Percentiles rank a stretch among this genome's conserved stretches.
phyloP scores from a whole-genome alignment of 2,113 vertebrate genomes.

The Nanger granti region DNA sequence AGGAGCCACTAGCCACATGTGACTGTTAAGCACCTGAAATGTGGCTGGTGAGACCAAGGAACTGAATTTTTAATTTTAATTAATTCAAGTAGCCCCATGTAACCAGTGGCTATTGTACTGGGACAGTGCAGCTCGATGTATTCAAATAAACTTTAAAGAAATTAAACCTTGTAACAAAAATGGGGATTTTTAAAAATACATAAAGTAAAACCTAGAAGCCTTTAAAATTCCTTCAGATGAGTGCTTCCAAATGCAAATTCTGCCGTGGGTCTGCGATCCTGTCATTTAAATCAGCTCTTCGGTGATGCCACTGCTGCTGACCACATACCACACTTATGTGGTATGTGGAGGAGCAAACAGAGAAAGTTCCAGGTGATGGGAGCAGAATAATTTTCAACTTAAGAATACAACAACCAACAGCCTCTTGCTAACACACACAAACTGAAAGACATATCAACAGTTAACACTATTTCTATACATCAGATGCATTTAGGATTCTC shows the following conservation, averaged over 20 bases:
- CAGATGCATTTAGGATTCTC: background rate
- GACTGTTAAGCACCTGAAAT: background rate
- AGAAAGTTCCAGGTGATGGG: background rate
- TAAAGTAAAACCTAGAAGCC: background rate
- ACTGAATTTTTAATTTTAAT: background rate
- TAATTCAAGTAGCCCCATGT: background rate
- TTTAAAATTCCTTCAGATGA: background rate
- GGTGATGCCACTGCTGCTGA: background rate
- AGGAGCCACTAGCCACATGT: background rate
- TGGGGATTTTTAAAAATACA: background rate
- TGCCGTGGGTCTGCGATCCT: background rate
- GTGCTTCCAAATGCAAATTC: background rate
- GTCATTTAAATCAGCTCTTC: background rate
- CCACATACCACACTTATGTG: rapidly evolving
- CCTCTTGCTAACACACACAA: background rate
- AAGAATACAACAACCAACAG: background rate
- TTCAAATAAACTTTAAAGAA: background rate
- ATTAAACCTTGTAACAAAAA: background rate
- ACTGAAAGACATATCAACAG: background rate
- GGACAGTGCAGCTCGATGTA: background rate
- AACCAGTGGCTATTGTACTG: background rate
- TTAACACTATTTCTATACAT: background rate
- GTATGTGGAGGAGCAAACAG: background rate
- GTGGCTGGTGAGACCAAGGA: background rate
- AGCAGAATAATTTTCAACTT: background rate